phyloP scores from a whole-genome alignment of 2,113 vertebrate genomes.

The Limanda limanda region DNA sequence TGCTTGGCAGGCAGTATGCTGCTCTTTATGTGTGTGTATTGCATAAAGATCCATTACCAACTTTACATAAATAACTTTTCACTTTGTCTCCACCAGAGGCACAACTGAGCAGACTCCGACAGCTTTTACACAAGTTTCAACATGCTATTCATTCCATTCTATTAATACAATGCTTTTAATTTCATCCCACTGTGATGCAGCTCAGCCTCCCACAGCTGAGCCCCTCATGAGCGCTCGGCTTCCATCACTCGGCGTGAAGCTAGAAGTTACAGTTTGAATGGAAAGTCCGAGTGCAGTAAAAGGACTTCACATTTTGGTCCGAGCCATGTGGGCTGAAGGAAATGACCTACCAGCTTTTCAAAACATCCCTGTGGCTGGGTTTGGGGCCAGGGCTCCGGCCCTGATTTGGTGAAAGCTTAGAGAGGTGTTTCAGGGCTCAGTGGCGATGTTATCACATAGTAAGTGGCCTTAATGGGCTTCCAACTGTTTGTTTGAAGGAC shows the following conservation, averaged over 20 bases:
- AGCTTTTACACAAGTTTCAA: slow-evolving; percentile 67
- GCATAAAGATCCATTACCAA: neutral
- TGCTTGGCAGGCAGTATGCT: slow-evolving; percentile 12
- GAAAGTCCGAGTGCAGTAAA: slow-evolving; percentile 24
- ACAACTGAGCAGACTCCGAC: slow-evolving; percentile 38
- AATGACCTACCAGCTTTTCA: slow-evolving; percentile 79
- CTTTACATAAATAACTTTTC: slow-evolving; percentile 22
- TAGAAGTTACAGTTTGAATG: slow-evolving; percentile 30
- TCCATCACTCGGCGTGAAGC: slow-evolving; percentile 15
- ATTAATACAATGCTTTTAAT: slow-evolving; percentile 67
- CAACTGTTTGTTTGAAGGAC: slow-evolving; percentile 83
- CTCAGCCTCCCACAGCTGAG: slow-evolving; percentile 41
- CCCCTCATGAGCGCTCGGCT: slow-evolving; percentile 23
- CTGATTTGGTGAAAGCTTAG: slow-evolving; percentile 78
- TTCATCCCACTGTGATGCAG: slow-evolving; percentile 41
- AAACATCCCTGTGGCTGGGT: slow-evolving; percentile 75
- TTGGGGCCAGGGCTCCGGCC: slow-evolving; percentile 68
- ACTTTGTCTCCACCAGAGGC: slow-evolving; percentile 71
- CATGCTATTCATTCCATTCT: slow-evolving; percentile 73
- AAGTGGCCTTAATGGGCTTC: slow-evolving; percentile 84
- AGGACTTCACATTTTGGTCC: slow-evolving; percentile 55
- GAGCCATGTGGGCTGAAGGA: slow-evolving; percentile 71
- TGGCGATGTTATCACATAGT: slow-evolving; percentile 82
- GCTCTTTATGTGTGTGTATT: slow-evolving; percentile 17
- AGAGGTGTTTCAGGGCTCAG: slow-evolving; percentile 81